Base-by-base conservation (phyloP, 2,888 invertebrate species). In the Priocnemis perturbator region DNA sequence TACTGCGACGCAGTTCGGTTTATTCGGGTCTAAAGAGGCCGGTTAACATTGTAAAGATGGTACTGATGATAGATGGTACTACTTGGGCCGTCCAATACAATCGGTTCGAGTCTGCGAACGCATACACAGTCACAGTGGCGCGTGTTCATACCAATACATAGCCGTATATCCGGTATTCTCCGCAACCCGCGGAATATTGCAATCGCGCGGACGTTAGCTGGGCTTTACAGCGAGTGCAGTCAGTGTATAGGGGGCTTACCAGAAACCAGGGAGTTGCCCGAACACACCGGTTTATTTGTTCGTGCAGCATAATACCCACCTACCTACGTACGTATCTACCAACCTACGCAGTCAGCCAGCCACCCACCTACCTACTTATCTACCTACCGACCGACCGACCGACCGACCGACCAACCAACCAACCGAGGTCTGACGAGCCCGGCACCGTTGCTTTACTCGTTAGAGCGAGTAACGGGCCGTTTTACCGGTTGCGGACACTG, bases 171-270 rank as follows among this genome's bases (percentile, higher is more conserved):
- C 76, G 72, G 79, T 74, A 68, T 71, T 67, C 79, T 78, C 78
- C 72, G 55, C 78, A 79, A 79, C 74, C 79, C 79, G 79, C 75
- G 79, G 79, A 77, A 77, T 79, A 79, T 79, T 79, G 79, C 79
- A 79, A 79, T 79, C 79, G 77, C 79, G 79, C 79, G 79, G 79
- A 79, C 77, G 79, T 79, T 79, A 79, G 79, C 79, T 66, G 79
- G 75, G 79, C 75, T 79, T 79, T 79, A 75, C 77, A 72, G 74
- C 75, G 75, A 66, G 75, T 63, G 72, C 69, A 76, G 80, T 73
- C 77, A 73, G 79, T 79, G 77, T 79, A 77, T 78, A 79, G 74
- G 74, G 74, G 76, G 80, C 76, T 79, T 79, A 77, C 77, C 79
- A 79, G 79, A 79, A 79, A 79, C 80, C 80, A 79, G 77, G 72